A percentile compares a stretch with the other conserved stretches of the same genome.
Evolutionary conservation across 2,888 invertebrate species (phyloP).

Genomic region (Parthenolecanium corni): DNA sequence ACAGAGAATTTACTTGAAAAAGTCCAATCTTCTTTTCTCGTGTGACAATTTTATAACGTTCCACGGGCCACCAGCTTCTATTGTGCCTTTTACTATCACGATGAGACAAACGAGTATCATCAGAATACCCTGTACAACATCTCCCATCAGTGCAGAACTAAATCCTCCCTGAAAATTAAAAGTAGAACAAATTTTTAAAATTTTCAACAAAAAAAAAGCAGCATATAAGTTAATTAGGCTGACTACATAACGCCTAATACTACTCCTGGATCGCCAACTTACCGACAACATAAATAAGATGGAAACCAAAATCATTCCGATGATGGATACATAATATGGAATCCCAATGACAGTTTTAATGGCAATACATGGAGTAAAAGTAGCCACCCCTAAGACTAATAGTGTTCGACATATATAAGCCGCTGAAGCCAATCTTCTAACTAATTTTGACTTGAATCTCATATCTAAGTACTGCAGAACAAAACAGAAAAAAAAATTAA

Average conservation of each 20-base stretch:
- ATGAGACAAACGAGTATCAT: slow-evolving; percentile 71
- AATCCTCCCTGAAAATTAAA: slow-evolving; percentile 54
- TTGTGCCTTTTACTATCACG: slow-evolving; percentile 65
- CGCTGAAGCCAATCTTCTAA: slow-evolving; percentile 65
- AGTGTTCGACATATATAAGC: slow-evolving; percentile 71
- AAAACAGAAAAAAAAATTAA: slow-evolving; percentile 4
- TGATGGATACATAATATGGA: slow-evolving; percentile 73
- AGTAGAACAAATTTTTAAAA: background rate
- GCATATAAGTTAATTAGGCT: too few species aligned
- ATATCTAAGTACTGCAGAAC: slow-evolving; percentile 57
- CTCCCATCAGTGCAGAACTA: slow-evolving; percentile 69
- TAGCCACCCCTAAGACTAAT: slow-evolving; percentile 69
- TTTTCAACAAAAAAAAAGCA: background rate
- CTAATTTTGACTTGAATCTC: slow-evolving; percentile 56
- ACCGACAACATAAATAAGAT: slow-evolving; percentile 74
- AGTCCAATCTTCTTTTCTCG: slow-evolving; percentile 58
- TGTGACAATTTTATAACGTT: slow-evolving; percentile 55
- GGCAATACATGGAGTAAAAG: slow-evolving; percentile 81
- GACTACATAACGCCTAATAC: too few species aligned
- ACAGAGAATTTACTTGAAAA: slow-evolving; percentile 62
- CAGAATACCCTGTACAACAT: slow-evolving; percentile 76
- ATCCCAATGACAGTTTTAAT: slow-evolving; percentile 70
- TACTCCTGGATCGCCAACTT: too few species aligned
- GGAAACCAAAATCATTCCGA: slow-evolving; percentile 61
- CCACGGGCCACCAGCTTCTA: slow-evolving; percentile 52